Base-by-base conservation (phyloP, 1,140 invertebrate genomes). In the Sycophila sp. region DNA sequence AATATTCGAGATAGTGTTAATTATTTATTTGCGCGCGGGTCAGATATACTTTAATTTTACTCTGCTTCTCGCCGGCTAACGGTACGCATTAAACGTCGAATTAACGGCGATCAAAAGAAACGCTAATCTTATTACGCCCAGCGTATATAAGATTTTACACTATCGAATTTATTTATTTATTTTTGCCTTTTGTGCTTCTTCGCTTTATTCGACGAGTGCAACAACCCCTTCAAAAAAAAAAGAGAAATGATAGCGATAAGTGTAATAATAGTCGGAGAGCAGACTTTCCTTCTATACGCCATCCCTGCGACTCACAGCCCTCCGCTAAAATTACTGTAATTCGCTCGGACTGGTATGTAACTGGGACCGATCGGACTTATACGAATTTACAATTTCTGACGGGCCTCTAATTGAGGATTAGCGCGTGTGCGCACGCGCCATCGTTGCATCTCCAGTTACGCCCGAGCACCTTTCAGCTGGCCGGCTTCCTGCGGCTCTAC, bases 11-110 rank as follows among this genome's bases (percentile, higher is more conserved):
- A 40, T 58, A 15, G 38, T n/a, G 24, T 58, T 58, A 22, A 58
- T 58, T 58, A 58, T 58, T 58, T 58, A 58, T 58, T 58, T 17
- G 55, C 38, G 36, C 34, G 26, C 17, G 3, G 32, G 38, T n/a
- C n/a, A n/a, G n/a, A n/a, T n/a, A 58, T 24, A 26, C 34, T 58
- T 38, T 24, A 58, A 58, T 58, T 40, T 38, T 5, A 58, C 34
- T 17, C 26, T 40, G 19, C 32, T 22, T 7, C 42, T 7, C 42
- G 11, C 7, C 19, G 28, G 8, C n/a, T 55, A 55, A 55, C 51
- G n/a, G 32, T 55, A 55, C 2, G 24, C 4, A 11, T 26, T n/a
- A 26, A 22, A 11, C 15, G 19, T 51, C 47, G 4, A 51, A 13
- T 4, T 15, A 7, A 55, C 11, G 34, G 11, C 19, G 51, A 55